phyloP scores from a whole-genome alignment of 2,797 vertebrate species.

The Lacerta viridis region DNA sequence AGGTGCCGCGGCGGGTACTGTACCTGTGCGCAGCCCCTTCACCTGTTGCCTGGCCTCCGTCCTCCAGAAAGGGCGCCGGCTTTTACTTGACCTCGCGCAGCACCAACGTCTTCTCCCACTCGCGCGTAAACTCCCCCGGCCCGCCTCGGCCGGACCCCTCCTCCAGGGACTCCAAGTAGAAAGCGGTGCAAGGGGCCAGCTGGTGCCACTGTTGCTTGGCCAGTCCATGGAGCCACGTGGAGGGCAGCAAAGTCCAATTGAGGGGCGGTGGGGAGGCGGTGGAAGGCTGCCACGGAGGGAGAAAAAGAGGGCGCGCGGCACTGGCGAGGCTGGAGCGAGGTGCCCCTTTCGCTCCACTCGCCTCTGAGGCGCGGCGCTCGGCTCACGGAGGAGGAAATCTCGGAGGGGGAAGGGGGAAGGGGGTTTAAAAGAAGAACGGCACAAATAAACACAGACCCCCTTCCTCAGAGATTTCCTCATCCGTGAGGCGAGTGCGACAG shows the following conservation, averaged over 20 bases:
- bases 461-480: too few species aligned
- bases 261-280: constrained; percentile 55
- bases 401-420: too few species aligned
- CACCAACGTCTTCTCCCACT: constrained; percentile 71
- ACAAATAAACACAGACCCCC: too few species aligned
- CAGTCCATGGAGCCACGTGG: constrained; percentile 69
- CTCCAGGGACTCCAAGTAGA: constrained; percentile 82
- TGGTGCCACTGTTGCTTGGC: constrained; percentile 64
- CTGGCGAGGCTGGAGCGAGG: too few species aligned
- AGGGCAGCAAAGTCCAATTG: constrained; percentile 77
- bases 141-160: constrained; percentile 60
- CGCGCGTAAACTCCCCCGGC: constrained; percentile 75
- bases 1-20: too few species aligned
- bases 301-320: constrained; percentile 48
- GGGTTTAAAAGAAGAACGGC: too few species aligned
- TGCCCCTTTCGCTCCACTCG: too few species aligned
- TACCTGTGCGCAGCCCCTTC: too few species aligned
- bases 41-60: too few species aligned
- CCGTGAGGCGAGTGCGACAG: too few species aligned
- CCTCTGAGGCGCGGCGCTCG: too few species aligned
- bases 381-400: too few species aligned
- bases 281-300: constrained; percentile 61
- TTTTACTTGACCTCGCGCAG: constrained; percentile 73
- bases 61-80: constrained; percentile 42
- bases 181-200: constrained; percentile 70